A percentile compares a stretch with the other conserved stretches of the same genome.
phyloP scores from a whole-genome alignment of 2,797 vertebrate genomes.

The Heliangelus exortis region DNA sequence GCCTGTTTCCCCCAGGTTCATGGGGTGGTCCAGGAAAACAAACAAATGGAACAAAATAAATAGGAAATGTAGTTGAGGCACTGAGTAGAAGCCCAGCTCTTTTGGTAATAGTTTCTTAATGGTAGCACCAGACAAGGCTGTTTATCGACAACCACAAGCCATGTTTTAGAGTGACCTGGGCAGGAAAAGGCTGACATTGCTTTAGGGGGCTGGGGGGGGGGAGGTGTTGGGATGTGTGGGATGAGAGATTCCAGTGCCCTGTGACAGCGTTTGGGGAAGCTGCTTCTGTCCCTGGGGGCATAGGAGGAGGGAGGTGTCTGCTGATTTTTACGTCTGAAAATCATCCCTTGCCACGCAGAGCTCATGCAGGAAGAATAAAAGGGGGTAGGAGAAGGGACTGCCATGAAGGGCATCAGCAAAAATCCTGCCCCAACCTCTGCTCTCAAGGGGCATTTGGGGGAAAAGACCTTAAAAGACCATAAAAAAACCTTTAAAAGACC shows the following conservation, averaged over 20 bases:
- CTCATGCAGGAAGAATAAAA: neutral
- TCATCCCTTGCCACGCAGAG: neutral
- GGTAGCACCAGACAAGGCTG: constrained; percentile 42
- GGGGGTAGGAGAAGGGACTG: neutral
- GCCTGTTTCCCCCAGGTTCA: constrained; percentile 78
- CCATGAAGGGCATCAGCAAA: neutral
- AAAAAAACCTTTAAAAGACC: no score
- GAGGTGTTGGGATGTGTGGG: neutral
- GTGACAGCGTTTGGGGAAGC: constrained; percentile 47
- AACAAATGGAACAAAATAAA: constrained; percentile 81
- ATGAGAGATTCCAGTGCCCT: constrained; percentile 22
- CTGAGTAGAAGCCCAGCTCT: constrained; percentile 34
- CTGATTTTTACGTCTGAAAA: constrained; percentile 63
- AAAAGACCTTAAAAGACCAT: no score
- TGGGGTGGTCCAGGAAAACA: constrained; percentile 83
- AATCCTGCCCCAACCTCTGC: accelerated
- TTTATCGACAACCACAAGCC: constrained; percentile 27
- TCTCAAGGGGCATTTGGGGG: no score
- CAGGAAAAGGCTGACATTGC: constrained; percentile 33
- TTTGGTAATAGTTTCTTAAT: constrained; percentile 69
- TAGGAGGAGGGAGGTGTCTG: constrained; percentile 49
- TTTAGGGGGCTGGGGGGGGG: constrained; percentile 10
- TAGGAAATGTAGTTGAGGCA: constrained; percentile 73
- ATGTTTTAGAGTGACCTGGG: neutral
- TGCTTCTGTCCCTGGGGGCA: constrained; percentile 18